Base-by-base conservation (phyloP, 1,140 invertebrate species). In the Epicauta chinensis region DNA sequence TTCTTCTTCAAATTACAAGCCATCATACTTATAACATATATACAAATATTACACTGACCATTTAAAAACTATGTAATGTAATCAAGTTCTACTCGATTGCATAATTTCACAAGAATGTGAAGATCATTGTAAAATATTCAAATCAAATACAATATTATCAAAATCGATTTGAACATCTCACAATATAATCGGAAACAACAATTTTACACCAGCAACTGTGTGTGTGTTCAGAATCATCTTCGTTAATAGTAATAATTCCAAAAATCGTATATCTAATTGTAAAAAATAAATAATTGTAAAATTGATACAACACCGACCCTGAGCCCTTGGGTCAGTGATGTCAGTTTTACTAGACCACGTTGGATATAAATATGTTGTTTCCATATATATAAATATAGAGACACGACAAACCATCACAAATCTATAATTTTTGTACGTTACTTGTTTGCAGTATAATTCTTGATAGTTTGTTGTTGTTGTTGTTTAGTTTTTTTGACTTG, bases 11-110 rank as follows among this genome's bases (percentile, higher is more conserved):
- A 47, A 55, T 51, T 45, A 50, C 55, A 62, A 62, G 60, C 60
- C 34, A 50, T 51, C 58, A 55, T 54, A 46, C 55, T 58, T 53
- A 55, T 61, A 56, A 62, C 51, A 58, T 62, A 62, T 62, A 62
- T 62, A 62, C 56, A 62, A 57, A 62, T 51, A 60, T 51, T 60
- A 62, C 58, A 59, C 43, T 53, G 44, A 59, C 40, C 49, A 48
- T 52, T 40, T 53, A 54, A 53, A 52, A 55, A 54, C n/a, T 43
- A 5, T 30, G 29, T 30, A 53, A 50, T 58, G 36, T 53, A 50
- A 46, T 51, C 48, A 57, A 54, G 54, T 49, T 45, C 31, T 60
- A 55, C 16, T 44, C 45, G 54, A 55, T 50, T 59, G 52, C 44
- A 53, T 50, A 39, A n/a, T 38, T 50, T 46, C 48, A 51, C 54